Evolutionary conservation across 2,888 invertebrate genomes (phyloP).

Genomic region (Microctonus brassicae): DNA sequence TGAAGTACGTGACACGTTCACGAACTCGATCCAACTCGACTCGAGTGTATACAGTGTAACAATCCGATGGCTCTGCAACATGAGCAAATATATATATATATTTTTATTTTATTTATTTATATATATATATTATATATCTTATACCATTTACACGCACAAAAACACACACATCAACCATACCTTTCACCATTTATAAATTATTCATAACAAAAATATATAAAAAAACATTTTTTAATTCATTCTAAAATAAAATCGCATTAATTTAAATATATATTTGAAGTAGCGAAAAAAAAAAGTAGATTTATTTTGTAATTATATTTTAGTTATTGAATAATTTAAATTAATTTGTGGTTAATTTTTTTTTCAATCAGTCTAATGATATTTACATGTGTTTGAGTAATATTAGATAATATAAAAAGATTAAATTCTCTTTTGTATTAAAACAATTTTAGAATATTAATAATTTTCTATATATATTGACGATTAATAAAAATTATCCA

Average conservation of each 20-base stretch:
- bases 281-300: neutral
- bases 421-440: no score
- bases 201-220: neutral
- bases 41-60: neutral
- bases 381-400: neutral
- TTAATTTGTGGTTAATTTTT: no score
- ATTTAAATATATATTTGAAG: neutral
- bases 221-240: neutral
- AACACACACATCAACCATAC: neutral
- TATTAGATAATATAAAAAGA: no score
- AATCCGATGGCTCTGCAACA: conserved; percentile 6
- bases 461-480: no score
- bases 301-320: no score
- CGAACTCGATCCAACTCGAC: conserved; percentile 9
- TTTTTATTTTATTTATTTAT: neutral
- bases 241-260: neutral
- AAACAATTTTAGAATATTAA: no score
- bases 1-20: conserved; percentile 23
- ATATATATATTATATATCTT: neutral
- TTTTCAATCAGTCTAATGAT: neutral
- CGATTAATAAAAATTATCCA: no score
- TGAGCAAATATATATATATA: neutral
- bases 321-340: no score
- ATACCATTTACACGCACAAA: neutral
- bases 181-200: neutral